Evolutionary conservation across 2,797 vertebrate genomes (phyloP), one percentile per base, ranked within the genome.

Genomic region (Erpetoichthys calabaricus): DNA sequence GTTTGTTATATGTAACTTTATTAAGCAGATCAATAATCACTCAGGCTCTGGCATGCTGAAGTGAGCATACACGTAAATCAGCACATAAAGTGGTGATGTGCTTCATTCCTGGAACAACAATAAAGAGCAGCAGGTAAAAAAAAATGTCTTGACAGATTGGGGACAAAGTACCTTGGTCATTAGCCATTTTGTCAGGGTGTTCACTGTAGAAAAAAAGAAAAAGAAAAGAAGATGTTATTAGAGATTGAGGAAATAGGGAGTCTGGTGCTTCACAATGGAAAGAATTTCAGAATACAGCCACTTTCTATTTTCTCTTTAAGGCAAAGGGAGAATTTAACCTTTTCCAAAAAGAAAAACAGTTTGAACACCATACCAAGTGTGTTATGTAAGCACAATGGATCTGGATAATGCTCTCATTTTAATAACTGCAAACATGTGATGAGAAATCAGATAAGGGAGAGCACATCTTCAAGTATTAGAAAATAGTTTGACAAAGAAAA

Each of bases 131-230:
- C 58, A 57, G 52, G 42, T 54, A 41, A 10, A 57, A 4, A 47
- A 42, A 45, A 58, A 60, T 25, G 25, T 58, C 51, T 57, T n/a
- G 57, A 70, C 56, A 67, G 63, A 62, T 51, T 10, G 62, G 59
- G 53, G 62, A 1, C 62, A 67, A 62, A 62, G 41, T 81, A 91
- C 90, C 90, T 87, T 93, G 90, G 74, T 93, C 90, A 50, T 93
- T 93, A 56, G 90, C 88, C 90, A 93, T 93, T 75, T 91, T 93
- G 81, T 93, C 90, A 62, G 90, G 89, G 72, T 89, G 86, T 63
- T 93, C 53, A 87, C 90, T 92, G 79, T 60, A 72, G 72, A 53
- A 60, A 10, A 57, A 4, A 43, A 42, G 43, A 58, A 56, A 53
- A 71, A 61, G 68, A 63, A 56, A 63, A 41, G 74, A 60, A 69